Conservation (phyloP, 2,888 invertebrate species). For the Argyra leucocephala region DNA sequence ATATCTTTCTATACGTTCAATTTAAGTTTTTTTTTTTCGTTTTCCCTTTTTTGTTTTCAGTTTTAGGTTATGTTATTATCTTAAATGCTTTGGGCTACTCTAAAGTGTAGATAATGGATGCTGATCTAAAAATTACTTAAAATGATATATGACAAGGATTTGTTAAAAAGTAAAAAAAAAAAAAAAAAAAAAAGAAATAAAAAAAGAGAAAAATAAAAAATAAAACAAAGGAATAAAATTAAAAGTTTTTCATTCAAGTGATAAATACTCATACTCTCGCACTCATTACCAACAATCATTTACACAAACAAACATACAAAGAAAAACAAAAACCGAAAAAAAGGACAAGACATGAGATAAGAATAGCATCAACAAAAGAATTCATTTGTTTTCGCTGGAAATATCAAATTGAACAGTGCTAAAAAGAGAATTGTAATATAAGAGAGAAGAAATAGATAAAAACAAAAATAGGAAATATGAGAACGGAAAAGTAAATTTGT, state of each 20-base stretch:
- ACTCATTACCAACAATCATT: too few relatives aligned
- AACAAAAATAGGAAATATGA: too few relatives aligned
- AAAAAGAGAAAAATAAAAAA: not conserved
- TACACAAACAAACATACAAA: too few relatives aligned
- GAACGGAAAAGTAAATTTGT: too few relatives aligned
- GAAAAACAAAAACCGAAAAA: too few relatives aligned
- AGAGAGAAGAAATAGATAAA: too few relatives aligned
- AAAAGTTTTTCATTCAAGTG: not conserved
- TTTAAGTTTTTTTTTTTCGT: not conserved
- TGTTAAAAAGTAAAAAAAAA: not conserved
- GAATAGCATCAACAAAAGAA: too few relatives aligned
- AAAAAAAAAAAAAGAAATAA: not conserved
- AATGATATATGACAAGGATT: slow-evolving; percentile 1
- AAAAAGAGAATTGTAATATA: too few relatives aligned
- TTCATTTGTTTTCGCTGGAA: too few relatives aligned
- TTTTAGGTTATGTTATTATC: slow-evolving; percentile 4
- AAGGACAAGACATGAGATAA: too few relatives aligned
- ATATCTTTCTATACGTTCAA: not conserved
- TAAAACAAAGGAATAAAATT: too few relatives aligned
- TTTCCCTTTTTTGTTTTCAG: not conserved
- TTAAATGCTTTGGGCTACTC: not conserved
- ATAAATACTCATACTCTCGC: not conserved
- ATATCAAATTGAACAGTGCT: too few relatives aligned
- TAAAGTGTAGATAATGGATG: not conserved
- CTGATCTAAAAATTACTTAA: slow-evolving; percentile 2